Percentiles rank a stretch among this genome's conserved stretches.
Evolutionary conservation across 2,797 vertebrate species (phyloP).

Genomic region (Cercopithecus neglectus): DNA sequence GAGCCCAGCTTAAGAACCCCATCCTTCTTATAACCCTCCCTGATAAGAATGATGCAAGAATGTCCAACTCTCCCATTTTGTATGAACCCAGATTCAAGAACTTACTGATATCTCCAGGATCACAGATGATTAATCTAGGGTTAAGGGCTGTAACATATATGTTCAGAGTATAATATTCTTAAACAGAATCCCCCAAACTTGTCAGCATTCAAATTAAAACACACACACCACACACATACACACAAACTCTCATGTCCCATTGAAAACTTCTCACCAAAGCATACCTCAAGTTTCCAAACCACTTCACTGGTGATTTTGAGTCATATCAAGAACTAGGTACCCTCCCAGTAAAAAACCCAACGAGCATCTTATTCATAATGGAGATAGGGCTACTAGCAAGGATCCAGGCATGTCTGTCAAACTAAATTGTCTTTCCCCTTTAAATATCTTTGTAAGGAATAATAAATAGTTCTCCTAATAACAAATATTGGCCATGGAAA

Average conservation of each 20-base stretch:
- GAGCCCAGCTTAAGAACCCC: neutral
- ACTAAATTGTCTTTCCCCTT: neutral
- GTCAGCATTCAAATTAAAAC: neutral
- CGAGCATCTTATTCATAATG: neutral
- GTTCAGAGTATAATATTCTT: neutral
- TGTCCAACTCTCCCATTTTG: neutral
- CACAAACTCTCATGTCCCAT: neutral
- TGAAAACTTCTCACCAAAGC: neutral
- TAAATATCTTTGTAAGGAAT: neutral
- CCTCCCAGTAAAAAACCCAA: neutral
- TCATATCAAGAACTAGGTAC: neutral
- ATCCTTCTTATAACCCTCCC: neutral
- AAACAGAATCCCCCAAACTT: neutral
- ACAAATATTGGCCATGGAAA: neutral
- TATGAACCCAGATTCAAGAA: neutral
- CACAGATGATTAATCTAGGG: neutral
- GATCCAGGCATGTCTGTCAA: neutral
- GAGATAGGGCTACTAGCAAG: neutral
- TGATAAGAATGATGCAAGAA: neutral
- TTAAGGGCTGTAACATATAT: neutral
- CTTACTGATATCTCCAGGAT: neutral
- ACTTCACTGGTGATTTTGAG: neutral
- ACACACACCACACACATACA: too few species aligned
- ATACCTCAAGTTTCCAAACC: neutral
- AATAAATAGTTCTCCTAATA: slow-evolving; percentile 36